These are phyloP conservation scores for Balaeniceps rex DNA, from an alignment of 2,113 vertebrate genomes.

Conservation along the genomic window DNA sequence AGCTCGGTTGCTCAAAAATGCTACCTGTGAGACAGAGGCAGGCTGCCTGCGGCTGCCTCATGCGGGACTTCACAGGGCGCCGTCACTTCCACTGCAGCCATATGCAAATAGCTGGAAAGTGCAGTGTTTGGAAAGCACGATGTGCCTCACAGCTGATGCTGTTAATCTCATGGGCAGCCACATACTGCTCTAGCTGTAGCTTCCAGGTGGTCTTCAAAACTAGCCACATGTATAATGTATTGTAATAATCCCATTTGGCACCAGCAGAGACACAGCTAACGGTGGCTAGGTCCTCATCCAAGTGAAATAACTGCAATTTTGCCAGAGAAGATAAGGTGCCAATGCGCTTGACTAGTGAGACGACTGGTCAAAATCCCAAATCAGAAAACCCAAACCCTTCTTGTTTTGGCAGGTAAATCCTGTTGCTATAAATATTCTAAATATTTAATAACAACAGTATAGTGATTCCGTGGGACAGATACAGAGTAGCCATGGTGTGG, in stretches of 20 bases:
- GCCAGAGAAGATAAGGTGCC: neutral
- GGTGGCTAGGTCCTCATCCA: neutral
- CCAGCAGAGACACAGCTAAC: neutral
- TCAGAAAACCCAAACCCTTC: neutral
- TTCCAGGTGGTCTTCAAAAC: conserved; percentile 45
- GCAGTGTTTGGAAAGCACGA: neutral
- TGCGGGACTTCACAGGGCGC: accelerated
- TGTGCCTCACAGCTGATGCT: neutral
- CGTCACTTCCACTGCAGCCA: neutral
- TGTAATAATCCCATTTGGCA: conserved; percentile 19
- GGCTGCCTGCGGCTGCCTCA: neutral
- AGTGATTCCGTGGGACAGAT: neutral
- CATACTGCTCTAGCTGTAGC: neutral
- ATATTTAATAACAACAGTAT: neutral
- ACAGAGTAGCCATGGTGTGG: neutral
- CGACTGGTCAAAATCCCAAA: neutral
- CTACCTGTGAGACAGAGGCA: neutral
- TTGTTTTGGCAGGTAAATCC: neutral
- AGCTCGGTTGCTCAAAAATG: neutral
- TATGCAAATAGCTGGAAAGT: neutral
- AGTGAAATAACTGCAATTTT: neutral
- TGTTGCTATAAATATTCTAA: neutral
- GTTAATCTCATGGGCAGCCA: neutral
- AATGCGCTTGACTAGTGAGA: neutral
- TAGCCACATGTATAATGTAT: neutral